Evolutionary conservation across 2,113 vertebrate genomes (phyloP), one percentile per base, ranked within the genome.

Genomic region (Dinomys branickii): DNA sequence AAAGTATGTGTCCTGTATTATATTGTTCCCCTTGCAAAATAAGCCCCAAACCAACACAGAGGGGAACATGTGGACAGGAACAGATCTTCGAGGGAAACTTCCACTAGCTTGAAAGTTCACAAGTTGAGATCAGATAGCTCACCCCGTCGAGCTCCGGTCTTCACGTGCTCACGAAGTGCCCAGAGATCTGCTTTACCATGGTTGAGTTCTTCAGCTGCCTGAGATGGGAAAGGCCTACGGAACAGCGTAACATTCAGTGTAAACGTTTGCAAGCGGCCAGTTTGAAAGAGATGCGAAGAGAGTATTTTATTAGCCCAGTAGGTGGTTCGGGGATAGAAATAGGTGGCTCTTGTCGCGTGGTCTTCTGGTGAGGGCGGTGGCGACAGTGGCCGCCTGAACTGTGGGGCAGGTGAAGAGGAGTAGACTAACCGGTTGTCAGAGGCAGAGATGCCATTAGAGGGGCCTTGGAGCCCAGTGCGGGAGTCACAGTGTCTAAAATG

Each of bases 381-480:
- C 4, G 35, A 35, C 67, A 41, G 54, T 52, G 44, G 85, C 24
- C 3, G 0, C 1, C 35, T 11, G 84, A 24, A 12, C 38, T 33
- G 33, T 7, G 9, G 26, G 38, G 22, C 0, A 2, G 28, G 44
- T 38, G 35, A 12, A 9, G 12, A 28, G 33, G 11, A 61, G 1
- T 3, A 5, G 30, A 24, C 14, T 58, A 24, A 14, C 24, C 0
- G 0, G 1, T 47, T 1, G 38, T 41, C 8, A 75, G 67, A 38
- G 63, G 47, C 47, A 50, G 90, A 85, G 7, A 63, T 35, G 5
- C 24, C 26, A 2, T 7, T 38, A 59, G 14, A 52, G 2, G 71
- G 69, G 91, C 6, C 1, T 12, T 11, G 41, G 81, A 71, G 41
- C 24, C 10, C 61, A 1, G 1, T 0, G 0, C n/a, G 12, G 30